phyloP scores from a whole-genome alignment of 2,797 vertebrate species.

The Parauchenoglanis punctatus region DNA sequence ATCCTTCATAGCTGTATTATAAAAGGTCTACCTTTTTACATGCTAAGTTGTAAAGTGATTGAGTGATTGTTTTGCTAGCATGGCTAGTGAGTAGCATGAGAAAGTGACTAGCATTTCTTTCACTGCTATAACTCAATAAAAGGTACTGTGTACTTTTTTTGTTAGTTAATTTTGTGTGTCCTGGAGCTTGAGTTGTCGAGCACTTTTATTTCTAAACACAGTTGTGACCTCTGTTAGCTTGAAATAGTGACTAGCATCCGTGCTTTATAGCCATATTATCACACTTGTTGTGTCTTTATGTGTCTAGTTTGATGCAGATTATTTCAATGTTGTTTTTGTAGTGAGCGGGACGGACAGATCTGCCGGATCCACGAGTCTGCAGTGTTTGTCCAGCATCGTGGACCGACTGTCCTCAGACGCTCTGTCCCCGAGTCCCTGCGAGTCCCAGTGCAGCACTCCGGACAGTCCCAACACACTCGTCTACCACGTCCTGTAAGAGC shows the following conservation, averaged over 20 bases:
- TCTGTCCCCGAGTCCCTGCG: constrained; percentile 78
- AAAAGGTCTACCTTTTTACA: background rate
- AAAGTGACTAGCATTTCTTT: background rate
- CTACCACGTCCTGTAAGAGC: constrained; percentile 90
- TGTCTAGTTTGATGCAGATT: background rate
- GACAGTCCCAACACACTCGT: constrained; percentile 83
- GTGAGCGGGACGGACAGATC: constrained; percentile 73
- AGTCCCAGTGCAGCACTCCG: constrained; percentile 85
- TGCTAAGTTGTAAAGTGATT: background rate
- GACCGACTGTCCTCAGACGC: constrained; percentile 86
- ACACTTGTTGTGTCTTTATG: background rate
- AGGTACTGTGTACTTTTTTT: background rate
- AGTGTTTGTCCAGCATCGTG: constrained; percentile 96
- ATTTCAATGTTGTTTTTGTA: constrained; percentile 52
- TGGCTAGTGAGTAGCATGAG: background rate
- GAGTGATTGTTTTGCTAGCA: background rate
- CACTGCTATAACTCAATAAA: background rate
- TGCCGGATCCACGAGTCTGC: constrained; percentile 86
- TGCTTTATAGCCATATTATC: background rate
- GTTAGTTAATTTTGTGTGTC: background rate
- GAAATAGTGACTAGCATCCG: background rate
- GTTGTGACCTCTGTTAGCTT: background rate
- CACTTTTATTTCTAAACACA: background rate
- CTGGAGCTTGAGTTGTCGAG: background rate
- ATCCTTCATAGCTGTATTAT: background rate